A percentile compares a stretch with the other conserved stretches of the same genome.
phyloP scores from a whole-genome alignment of 2,888 invertebrate genomes.

The Lingula anatina region DNA sequence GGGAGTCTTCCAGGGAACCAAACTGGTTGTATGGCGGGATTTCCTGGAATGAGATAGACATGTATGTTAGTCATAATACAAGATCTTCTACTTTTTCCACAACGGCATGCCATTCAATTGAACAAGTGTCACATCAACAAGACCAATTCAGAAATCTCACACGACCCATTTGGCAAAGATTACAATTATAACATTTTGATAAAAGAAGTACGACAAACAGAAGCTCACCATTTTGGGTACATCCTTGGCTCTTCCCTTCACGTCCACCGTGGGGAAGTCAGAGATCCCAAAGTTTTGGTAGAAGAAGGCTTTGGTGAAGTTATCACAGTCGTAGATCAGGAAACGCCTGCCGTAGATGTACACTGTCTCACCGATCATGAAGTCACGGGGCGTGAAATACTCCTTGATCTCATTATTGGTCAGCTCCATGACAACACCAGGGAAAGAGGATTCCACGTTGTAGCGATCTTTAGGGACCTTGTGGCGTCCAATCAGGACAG shows the following conservation, averaged over 20 bases:
- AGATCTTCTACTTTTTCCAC: too few relatives aligned
- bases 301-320: slow-evolving; percentile 74
- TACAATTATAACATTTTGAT: too few relatives aligned
- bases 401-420: slow-evolving; percentile 68
- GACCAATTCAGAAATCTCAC: too few relatives aligned
- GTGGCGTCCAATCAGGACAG: slow-evolving; percentile 67
- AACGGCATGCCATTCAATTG: too few relatives aligned
- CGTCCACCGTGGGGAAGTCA: slow-evolving; percentile 51
- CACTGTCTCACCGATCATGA: slow-evolving; percentile 64
- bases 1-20: slow-evolving; percentile 72
- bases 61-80: too few relatives aligned
- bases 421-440: slow-evolving; percentile 64
- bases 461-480: slow-evolving; percentile 57
- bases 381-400: slow-evolving; percentile 74
- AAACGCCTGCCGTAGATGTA: slow-evolving; percentile 57
- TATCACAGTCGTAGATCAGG: slow-evolving; percentile 73
- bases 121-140: too few relatives aligned
- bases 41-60: slow-evolving; percentile 45
- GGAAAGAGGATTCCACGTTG: slow-evolving; percentile 45
- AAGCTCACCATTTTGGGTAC: slow-evolving; percentile 43
- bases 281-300: slow-evolving; percentile 54
- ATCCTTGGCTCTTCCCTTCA: slow-evolving; percentile 26
- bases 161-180: too few relatives aligned
- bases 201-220: too few relatives aligned
- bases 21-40: slow-evolving; percentile 68